A percentile compares a stretch with the other conserved stretches of the same genome.
Evolutionary conservation across 2,797 vertebrate genomes (phyloP).

Genomic region (Pteropus rufus): DNA sequence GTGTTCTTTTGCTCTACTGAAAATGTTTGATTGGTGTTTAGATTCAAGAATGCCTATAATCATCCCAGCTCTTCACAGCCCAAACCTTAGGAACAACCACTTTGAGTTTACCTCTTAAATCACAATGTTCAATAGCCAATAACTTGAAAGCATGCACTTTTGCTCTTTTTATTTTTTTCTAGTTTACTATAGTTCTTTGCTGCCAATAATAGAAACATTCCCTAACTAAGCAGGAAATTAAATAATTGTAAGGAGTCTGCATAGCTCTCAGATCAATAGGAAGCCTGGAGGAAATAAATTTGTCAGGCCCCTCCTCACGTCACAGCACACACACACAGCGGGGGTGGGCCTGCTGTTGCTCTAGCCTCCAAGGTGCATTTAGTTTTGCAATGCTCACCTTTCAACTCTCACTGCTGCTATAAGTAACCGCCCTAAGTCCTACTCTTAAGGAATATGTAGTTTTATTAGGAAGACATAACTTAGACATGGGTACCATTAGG

Average conservation of each 20-base stretch:
- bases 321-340: not conserved
- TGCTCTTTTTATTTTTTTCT: not conserved
- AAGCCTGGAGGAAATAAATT: not conserved
- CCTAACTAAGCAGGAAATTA: not conserved
- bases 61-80: not conserved
- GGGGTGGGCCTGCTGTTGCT: fast-evolving
- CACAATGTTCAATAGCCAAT: no score
- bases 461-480: not conserved
- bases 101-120: not conserved
- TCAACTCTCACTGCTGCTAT: not conserved
- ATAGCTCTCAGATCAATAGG: not conserved
- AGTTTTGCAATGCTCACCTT: not conserved
- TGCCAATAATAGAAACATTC: not conserved
- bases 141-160: not conserved
- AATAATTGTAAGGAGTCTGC: not conserved
- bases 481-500: not conserved
- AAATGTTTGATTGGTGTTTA: not conserved
- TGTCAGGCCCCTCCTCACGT: not conserved
- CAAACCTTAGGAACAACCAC: not conserved
- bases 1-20: not conserved
- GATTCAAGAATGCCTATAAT: not conserved
- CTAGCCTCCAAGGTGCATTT: fast-evolving
- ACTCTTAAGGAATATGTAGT: not conserved
- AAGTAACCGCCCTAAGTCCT: not conserved
- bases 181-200: not conserved